Evolutionary conservation across 2,888 invertebrate genomes (phyloP).

Genomic region (Ligdia adustata): DNA sequence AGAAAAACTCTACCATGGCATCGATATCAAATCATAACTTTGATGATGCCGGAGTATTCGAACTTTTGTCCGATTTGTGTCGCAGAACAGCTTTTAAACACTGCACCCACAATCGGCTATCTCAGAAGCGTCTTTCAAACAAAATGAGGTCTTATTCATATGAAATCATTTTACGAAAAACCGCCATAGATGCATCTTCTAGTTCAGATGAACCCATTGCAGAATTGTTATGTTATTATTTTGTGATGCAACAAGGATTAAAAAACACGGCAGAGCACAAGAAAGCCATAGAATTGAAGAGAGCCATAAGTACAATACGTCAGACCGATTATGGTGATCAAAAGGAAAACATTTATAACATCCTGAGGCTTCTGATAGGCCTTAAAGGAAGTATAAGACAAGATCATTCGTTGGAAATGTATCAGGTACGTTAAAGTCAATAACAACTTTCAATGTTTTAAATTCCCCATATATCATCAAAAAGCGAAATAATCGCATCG

Average conservation of each 20-base stretch:
- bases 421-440: conserved; percentile 53
- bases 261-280: conserved; percentile 70
- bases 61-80: conserved; percentile 68
- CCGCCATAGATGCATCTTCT: conserved; percentile 47
- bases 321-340: conserved; percentile 55
- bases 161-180: conserved; percentile 72
- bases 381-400: conserved; percentile 60
- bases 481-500: too few species aligned
- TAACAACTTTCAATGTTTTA: too few species aligned
- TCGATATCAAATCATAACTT: conserved; percentile 26
- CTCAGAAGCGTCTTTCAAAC: conserved; percentile 54
- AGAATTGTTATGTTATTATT: conserved; percentile 67
- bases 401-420: conserved; percentile 62
- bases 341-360: conserved; percentile 54
- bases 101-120: conserved; percentile 53
- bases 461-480: too few species aligned
- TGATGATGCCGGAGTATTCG: conserved; percentile 63
- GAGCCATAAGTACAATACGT: conserved; percentile 55
- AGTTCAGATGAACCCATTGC: conserved; percentile 58
- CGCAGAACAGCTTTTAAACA: conserved; percentile 63
- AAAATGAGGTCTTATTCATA: conserved; percentile 72
- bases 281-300: conserved; percentile 61
- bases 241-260: conserved; percentile 58
- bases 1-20: conserved; percentile 30
- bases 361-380: conserved; percentile 59